phyloP scores from a whole-genome alignment of 1,140 invertebrate genomes.

The Hyposmocoma kahamanoa region DNA sequence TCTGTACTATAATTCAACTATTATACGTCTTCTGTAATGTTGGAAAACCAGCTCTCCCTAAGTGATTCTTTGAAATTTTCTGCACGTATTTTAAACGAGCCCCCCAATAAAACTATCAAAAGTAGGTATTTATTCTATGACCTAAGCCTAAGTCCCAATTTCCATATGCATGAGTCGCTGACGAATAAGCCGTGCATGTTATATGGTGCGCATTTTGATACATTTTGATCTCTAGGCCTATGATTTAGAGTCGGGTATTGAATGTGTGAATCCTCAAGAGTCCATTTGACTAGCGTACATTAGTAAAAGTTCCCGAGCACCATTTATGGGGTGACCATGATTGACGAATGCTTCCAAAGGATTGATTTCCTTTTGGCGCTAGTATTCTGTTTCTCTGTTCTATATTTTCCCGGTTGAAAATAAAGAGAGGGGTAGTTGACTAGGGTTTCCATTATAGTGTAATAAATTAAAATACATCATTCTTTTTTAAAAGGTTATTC shows the following conservation, averaged over 20 bases:
- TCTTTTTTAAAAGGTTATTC: too few species aligned
- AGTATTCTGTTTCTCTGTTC: too few species aligned
- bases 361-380: too few species aligned
- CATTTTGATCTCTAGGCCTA: slow-evolving; percentile 32
- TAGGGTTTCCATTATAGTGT: too few species aligned
- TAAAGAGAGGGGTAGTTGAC: too few species aligned
- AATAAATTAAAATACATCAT: too few species aligned
- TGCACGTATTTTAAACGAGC: slow-evolving; percentile 9
- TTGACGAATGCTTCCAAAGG: too few species aligned
- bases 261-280: slow-evolving; percentile 41
- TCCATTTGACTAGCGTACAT: slow-evolving; percentile 67
- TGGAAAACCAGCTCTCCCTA: too few species aligned
- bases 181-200: slow-evolving; percentile 21
- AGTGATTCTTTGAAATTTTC: not conserved
- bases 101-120: slow-evolving; percentile 32
- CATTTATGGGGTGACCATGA: slow-evolving; percentile 32
- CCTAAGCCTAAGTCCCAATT: slow-evolving; percentile 61
- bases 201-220: slow-evolving; percentile 20
- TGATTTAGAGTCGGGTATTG: slow-evolving; percentile 37
- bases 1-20: too few species aligned
- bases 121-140: slow-evolving; percentile 46
- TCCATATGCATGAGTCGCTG: slow-evolving; percentile 61
- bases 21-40: too few species aligned
- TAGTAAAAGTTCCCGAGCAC: slow-evolving; percentile 62
- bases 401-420: too few species aligned